A percentile compares a stretch with the other conserved stretches of the same genome.
These are phyloP conservation scores for Cataglyphis albicans DNA, from an alignment of 2,888 invertebrate genomes.

Conservation along the genomic window DNA sequence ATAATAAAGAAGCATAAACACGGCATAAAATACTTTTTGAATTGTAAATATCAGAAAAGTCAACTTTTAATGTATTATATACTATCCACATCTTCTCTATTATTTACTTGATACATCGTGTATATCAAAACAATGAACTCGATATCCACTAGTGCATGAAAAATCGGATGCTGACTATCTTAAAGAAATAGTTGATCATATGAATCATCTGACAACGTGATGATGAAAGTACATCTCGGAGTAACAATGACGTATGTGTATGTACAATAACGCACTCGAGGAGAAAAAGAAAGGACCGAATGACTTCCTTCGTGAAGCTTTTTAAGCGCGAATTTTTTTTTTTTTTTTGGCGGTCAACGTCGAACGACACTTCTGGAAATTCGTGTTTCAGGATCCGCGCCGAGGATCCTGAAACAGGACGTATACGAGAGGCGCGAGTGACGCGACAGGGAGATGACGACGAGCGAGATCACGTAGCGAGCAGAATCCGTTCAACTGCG, in stretches of 20 bases:
- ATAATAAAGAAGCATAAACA: not conserved
- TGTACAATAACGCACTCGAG: conserved; percentile 56
- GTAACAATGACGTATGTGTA: conserved; percentile 74
- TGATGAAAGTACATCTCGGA: conserved; percentile 72
- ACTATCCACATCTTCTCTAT: too few species aligned
- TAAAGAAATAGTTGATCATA: conserved; percentile 12
- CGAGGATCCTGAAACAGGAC: not conserved
- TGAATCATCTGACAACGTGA: conserved; percentile 75
- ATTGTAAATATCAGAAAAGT: not conserved
- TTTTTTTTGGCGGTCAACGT: conserved; percentile 59
- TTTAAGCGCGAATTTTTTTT: conserved; percentile 47
- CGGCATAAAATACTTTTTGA: not conserved
- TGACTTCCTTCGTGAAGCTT: conserved; percentile 40
- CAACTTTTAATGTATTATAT: not conserved
- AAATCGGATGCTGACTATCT: not conserved
- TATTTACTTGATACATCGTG: not conserved
- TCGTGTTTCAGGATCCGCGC: not conserved
- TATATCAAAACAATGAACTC: not conserved
- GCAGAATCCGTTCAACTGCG: conserved; percentile 67
- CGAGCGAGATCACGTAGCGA: conserved; percentile 38
- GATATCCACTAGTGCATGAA: not conserved
- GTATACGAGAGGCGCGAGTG: not conserved
- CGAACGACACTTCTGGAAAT: not conserved
- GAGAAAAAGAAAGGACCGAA: conserved; percentile 58
- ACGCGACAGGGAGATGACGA: not conserved